Percentiles rank a stretch among this genome's conserved stretches.
Conservation (phyloP, 2,113 vertebrate species). For the Prunella fulvescens region DNA sequence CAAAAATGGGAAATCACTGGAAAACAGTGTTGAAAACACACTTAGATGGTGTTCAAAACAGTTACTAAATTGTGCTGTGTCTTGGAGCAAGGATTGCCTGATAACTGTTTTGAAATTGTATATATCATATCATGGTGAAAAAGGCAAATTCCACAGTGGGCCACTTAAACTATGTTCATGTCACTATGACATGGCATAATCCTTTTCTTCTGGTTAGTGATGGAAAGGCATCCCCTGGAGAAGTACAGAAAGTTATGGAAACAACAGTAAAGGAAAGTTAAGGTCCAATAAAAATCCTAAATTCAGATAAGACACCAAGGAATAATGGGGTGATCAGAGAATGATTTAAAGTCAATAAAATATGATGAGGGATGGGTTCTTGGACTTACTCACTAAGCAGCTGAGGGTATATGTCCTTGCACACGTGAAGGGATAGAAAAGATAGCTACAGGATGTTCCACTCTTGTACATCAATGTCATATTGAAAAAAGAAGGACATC, state of each 20-base stretch:
- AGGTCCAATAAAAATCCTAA: not conserved
- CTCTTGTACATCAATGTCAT: not conserved
- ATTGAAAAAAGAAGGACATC: not conserved
- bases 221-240: not conserved
- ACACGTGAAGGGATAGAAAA: not conserved
- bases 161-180: not conserved
- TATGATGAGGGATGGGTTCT: not conserved
- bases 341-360: not conserved
- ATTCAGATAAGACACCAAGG: not conserved
- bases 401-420: not conserved
- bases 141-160: not conserved
- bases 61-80: not conserved
- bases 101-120: not conserved
- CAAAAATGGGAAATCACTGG: not conserved
- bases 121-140: not conserved
- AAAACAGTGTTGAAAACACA: not conserved
- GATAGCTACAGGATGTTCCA: not conserved
- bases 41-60: not conserved
- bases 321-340: not conserved
- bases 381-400: not conserved
- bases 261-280: not conserved
- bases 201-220: not conserved
- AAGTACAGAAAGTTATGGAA: not conserved
- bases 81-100: not conserved
- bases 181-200: not conserved